These are phyloP conservation scores for Metalampra italica DNA, from an alignment of 2,888 invertebrate genomes.

Conservation along the genomic window DNA sequence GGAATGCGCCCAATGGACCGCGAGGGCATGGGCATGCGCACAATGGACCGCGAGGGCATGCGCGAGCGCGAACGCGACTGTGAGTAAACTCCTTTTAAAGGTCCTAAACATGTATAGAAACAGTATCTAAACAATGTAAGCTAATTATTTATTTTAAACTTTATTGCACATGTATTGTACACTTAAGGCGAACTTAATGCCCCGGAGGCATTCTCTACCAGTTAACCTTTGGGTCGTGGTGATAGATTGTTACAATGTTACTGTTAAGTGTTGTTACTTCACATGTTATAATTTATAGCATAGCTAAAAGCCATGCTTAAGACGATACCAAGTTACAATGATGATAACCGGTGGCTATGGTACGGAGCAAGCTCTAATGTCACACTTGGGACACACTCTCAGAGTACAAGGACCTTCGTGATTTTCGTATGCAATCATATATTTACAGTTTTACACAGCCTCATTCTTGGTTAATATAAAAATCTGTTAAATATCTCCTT, in stretches of 20 bases:
- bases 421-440: background rate
- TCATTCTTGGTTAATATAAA: background rate
- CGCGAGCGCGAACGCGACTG: slow-evolving; percentile 51
- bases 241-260: too few relatives aligned
- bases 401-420: slow-evolving; percentile 65
- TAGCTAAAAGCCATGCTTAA: too few relatives aligned
- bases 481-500: too few relatives aligned
- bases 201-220: too few relatives aligned
- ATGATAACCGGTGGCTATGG: slow-evolving; percentile 39
- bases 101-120: too few relatives aligned
- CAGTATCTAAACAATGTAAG: slow-evolving; percentile 23
- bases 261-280: too few relatives aligned
- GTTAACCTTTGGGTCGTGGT: too few relatives aligned
- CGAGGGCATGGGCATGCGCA: slow-evolving; percentile 28
- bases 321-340: slow-evolving; percentile 44
- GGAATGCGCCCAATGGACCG: slow-evolving; percentile 45
- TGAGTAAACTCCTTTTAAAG: slow-evolving; percentile 22
- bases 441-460: background rate
- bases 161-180: background rate
- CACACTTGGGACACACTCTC: slow-evolving; percentile 83
- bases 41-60: slow-evolving; percentile 48
- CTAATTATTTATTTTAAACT: background rate
- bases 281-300: too few relatives aligned
- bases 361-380: slow-evolving; percentile 82
- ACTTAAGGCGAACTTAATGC: too few relatives aligned